Evolutionary conservation across 1,140 invertebrate genomes (phyloP).

Genomic region (Stegodyphus mimosarum): DNA sequence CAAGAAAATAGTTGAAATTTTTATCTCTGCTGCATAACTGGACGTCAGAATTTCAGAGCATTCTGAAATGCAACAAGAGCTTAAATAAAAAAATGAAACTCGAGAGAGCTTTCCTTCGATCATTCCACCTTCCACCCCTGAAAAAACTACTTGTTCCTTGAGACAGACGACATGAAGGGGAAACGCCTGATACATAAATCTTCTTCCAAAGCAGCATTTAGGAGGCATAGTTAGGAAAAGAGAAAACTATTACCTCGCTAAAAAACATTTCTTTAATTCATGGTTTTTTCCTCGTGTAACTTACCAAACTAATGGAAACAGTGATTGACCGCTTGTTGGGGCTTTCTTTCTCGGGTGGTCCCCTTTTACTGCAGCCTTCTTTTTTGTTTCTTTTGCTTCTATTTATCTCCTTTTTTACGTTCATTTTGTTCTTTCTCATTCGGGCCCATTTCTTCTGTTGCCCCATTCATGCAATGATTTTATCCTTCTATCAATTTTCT

Average conservation of each 20-base stretch:
- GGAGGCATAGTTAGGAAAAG: background rate
- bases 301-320: slow-evolving; percentile 13
- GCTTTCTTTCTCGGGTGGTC: background rate
- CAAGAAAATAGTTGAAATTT: too few species aligned
- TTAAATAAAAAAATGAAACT: too few species aligned
- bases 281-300: background rate
- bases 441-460: slow-evolving; percentile 1
- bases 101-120: too few species aligned
- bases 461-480: background rate
- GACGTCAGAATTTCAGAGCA: too few species aligned
- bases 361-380: background rate
- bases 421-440: slow-evolving; percentile 12
- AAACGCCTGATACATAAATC: background rate
- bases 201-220: background rate
- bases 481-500: slow-evolving; percentile 13
- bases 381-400: background rate
- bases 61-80: too few species aligned
- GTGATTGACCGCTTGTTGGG: background rate
- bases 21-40: too few species aligned
- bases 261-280: slow-evolving; percentile 7
- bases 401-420: background rate
- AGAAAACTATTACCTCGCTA: background rate
- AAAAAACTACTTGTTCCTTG: too few species aligned
- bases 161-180: too few species aligned
- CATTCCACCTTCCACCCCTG: too few species aligned